These are phyloP conservation scores for Cheiracanthium punctorium DNA, from an alignment of 2,888 invertebrate species.

Conservation along the genomic window DNA sequence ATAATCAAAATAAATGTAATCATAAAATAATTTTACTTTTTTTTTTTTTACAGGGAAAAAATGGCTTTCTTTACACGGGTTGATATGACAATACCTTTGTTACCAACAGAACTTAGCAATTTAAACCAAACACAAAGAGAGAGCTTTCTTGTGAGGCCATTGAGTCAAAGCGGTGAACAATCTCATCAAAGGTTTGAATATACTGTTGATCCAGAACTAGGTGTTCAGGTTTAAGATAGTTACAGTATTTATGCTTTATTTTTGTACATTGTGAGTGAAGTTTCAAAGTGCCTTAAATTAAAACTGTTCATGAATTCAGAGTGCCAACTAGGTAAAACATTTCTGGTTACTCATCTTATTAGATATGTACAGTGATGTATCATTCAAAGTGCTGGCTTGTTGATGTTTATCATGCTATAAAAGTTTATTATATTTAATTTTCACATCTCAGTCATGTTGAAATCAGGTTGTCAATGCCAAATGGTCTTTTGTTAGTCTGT, in stretches of 20 bases:
- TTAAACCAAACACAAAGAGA: constrained; percentile 55
- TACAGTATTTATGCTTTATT: constrained; percentile 19
- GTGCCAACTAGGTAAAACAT: constrained; percentile 63
- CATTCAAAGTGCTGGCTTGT: constrained; percentile 51
- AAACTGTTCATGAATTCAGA: constrained; percentile 56
- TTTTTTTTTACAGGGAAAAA: constrained; percentile 85
- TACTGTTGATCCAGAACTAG: constrained; percentile 72
- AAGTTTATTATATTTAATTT: constrained; percentile 45
- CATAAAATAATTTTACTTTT: too few species aligned
- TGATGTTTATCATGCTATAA: constrained; percentile 45
- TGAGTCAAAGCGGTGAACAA: constrained; percentile 23
- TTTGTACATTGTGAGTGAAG: constrained; percentile 31
- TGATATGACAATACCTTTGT: constrained; percentile 75
- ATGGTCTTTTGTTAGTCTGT: constrained; percentile 51
- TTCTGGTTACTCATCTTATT: constrained; percentile 58
- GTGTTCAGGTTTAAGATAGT: constrained; percentile 72
- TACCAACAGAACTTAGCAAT: constrained; percentile 67
- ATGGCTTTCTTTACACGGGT: constrained; percentile 93
- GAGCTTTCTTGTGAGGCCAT: constrained; percentile 35
- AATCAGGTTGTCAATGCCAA: constrained; percentile 65
- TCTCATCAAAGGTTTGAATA: constrained; percentile 71
- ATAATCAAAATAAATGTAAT: too few species aligned
- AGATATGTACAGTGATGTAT: constrained; percentile 41
- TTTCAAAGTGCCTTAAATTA: constrained; percentile 52
- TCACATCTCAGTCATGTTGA: constrained; percentile 43